Percentiles rank a stretch among this genome's conserved stretches.
Conservation (phyloP, 2,113 vertebrate genomes). For the Damaliscus lunatus region DNA sequence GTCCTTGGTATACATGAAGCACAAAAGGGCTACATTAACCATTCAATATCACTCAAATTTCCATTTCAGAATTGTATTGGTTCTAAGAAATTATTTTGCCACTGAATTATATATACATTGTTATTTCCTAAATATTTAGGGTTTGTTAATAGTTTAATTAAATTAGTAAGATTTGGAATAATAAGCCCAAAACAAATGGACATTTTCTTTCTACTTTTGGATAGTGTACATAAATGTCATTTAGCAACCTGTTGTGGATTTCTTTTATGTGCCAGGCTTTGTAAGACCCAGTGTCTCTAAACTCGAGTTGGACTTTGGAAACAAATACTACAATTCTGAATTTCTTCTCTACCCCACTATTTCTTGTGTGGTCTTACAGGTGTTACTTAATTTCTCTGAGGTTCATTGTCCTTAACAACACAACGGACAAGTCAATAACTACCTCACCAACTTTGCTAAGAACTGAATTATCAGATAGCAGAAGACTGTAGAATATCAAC, state of each 20-base stretch:
- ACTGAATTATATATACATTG: not conserved
- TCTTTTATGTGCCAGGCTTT: not conserved
- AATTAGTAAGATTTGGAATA: not conserved
- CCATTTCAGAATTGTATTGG: not conserved
- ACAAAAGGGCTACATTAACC: not conserved
- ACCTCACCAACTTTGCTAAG: not conserved
- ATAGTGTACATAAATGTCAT: accelerated
- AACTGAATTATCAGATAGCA: not conserved
- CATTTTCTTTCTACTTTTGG: not conserved
- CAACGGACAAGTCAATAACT: not conserved
- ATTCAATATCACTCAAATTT: not conserved
- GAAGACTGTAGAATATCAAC: not conserved
- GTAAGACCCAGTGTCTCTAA: not conserved
- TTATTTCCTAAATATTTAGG: not conserved
- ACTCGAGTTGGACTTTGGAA: not conserved
- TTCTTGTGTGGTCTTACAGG: not conserved
- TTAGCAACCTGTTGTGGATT: not conserved
- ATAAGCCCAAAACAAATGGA: not conserved
- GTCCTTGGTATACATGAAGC: not conserved
- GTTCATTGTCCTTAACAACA: not conserved
- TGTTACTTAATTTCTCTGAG: not conserved
- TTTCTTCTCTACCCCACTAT: not conserved
- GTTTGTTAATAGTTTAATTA: not conserved
- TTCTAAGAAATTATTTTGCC: not conserved
- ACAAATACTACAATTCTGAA: not conserved